Evolutionary conservation across 2,113 vertebrate species (phyloP).

Genomic region (Pristiophorus japonicus): DNA sequence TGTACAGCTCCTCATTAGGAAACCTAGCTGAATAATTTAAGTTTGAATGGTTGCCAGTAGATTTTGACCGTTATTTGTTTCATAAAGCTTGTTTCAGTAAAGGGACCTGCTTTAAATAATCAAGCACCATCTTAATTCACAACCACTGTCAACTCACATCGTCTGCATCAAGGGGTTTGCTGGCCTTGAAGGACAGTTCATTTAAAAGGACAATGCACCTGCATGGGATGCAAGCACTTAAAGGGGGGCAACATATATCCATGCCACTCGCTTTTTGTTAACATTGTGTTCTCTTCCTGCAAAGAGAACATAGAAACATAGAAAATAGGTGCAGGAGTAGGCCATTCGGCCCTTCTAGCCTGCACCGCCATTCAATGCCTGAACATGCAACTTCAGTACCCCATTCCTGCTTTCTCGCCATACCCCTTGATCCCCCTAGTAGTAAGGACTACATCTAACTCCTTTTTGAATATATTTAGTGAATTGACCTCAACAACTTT

Average conservation of each 20-base stretch:
- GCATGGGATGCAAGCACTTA: neutral
- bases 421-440: too few species aligned
- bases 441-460: too few species aligned
- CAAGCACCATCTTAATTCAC: neutral
- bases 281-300: neutral
- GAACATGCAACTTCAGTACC: too few species aligned
- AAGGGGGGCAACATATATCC: neutral
- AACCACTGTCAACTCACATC: neutral
- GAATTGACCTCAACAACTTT: too few species aligned
- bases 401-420: too few species aligned
- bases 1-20: constrained; percentile 10
- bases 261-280: neutral
- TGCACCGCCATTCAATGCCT: too few species aligned
- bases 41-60: neutral
- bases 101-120: neutral
- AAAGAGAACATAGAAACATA: too few species aligned
- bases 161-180: neutral
- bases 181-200: neutral
- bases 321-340: too few species aligned
- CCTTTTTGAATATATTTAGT: too few species aligned
- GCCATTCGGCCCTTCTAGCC: too few species aligned
- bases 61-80: neutral
- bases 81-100: neutral
- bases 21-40: neutral
- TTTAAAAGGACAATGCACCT: neutral